Evolutionary conservation across 2,113 vertebrate genomes (phyloP).

Genomic region (Chauna torquata): DNA sequence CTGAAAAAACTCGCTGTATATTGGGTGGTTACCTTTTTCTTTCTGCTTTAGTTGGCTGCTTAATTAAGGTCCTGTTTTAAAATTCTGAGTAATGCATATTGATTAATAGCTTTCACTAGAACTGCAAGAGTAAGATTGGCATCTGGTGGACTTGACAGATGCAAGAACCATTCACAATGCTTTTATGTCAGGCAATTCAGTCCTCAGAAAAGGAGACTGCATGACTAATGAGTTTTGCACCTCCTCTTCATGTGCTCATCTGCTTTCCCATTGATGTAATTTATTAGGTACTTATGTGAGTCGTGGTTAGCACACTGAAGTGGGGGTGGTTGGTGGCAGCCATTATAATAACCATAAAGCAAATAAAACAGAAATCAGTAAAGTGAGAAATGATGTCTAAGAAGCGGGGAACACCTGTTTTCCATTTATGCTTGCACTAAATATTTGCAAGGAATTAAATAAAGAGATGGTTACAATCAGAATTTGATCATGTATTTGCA

Average conservation of each 20-base stretch:
- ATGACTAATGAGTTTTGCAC: slow-evolving; percentile 41
- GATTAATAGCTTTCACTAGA: slow-evolving; percentile 30
- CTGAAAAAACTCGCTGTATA: background rate
- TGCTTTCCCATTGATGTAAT: slow-evolving; percentile 29
- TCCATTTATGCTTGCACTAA: background rate
- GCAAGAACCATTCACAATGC: slow-evolving; percentile 13
- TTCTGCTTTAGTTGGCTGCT: background rate
- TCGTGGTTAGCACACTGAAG: slow-evolving; percentile 10
- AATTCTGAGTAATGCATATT: slow-evolving; percentile 15
- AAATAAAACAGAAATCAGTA: background rate
- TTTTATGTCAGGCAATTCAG: slow-evolving; percentile 38
- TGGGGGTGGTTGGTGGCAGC: background rate
- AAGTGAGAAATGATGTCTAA: background rate
- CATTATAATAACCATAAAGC: slow-evolving; percentile 9
- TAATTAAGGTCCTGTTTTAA: slow-evolving; percentile 42
- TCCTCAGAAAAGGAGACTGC: slow-evolving; percentile 16
- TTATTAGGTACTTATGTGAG: slow-evolving; percentile 37
- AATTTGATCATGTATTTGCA: background rate
- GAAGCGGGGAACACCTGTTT: background rate
- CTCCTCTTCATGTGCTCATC: background rate
- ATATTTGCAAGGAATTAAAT: background rate
- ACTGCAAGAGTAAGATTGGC: slow-evolving; percentile 24
- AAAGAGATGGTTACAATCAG: background rate
- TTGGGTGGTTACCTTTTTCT: background rate
- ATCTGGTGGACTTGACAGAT: slow-evolving; percentile 63